Evolutionary conservation across 1,140 invertebrate species (phyloP).

Genomic region (Cydia strobilella): DNA sequence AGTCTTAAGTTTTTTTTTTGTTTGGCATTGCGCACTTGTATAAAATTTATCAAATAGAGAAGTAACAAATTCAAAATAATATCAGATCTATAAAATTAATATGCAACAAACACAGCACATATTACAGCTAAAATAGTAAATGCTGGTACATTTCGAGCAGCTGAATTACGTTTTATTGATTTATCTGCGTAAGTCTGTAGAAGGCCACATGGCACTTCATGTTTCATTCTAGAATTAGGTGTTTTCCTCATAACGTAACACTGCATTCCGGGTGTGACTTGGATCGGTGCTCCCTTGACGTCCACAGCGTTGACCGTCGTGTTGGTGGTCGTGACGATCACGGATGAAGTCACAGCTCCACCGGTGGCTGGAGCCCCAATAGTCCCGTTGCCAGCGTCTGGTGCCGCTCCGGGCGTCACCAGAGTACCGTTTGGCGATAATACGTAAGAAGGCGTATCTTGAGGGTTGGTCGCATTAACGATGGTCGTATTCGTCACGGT

Average conservation of each 20-base stretch:
- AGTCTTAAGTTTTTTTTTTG: not conserved
- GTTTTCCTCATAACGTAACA: conserved; percentile 66
- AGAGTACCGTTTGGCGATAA: conserved; percentile 68
- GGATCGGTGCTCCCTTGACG: conserved; percentile 64
- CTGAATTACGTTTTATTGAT: conserved; percentile 63
- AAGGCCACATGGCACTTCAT: conserved; percentile 60
- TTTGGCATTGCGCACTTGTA: conserved; percentile 12
- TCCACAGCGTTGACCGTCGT: conserved; percentile 68
- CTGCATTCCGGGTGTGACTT: conserved; percentile 69
- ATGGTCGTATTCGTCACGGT: conserved; percentile 52
- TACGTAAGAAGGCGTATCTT: conserved; percentile 42
- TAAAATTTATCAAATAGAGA: conserved; percentile 6
- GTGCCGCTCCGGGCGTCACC: conserved; percentile 37
- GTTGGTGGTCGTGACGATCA: conserved; percentile 58
- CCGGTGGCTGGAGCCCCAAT: conserved; percentile 37
- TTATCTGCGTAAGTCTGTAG: conserved; percentile 67
- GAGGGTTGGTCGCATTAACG: conserved; percentile 43
- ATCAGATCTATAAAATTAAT: conserved; percentile 40
- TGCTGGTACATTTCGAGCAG: conserved; percentile 50
- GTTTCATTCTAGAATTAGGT: conserved; percentile 58
- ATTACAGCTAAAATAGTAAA: conserved; percentile 54
- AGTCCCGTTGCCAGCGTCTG: conserved; percentile 31
- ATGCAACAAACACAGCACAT: conserved; percentile 46
- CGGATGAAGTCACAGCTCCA: conserved; percentile 52
- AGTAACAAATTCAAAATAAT: conserved; percentile 16